Conservation (phyloP, 1,140 invertebrate species). For the Drosophila kanapiae region DNA sequence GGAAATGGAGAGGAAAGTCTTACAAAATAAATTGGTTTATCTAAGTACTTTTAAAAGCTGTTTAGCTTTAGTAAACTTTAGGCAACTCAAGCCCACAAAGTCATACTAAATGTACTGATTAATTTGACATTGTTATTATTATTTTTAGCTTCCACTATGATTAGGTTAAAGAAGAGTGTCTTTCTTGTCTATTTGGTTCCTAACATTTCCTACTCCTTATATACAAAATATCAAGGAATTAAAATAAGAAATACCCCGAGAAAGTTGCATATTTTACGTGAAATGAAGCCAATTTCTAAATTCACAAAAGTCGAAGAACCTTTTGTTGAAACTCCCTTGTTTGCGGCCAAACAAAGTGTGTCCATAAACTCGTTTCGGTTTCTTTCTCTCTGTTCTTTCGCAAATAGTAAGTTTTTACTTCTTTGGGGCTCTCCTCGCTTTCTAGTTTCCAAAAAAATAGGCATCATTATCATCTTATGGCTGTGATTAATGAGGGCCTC, state of each 20-base stretch:
- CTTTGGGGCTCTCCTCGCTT: conserved; percentile 20
- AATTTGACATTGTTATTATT: no score
- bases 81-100: no score
- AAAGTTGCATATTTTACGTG: neutral
- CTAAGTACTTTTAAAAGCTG: no score
- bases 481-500: conserved; percentile 21
- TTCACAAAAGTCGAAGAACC: conserved; percentile 1
- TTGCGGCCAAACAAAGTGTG: conserved; percentile 25
- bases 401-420: neutral
- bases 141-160: neutral
- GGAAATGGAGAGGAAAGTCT: neutral
- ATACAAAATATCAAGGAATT: neutral
- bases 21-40: no score
- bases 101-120: neutral
- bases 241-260: neutral
- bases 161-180: no score
- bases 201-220: no score
- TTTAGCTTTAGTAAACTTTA: no score
- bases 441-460: conserved; percentile 30
- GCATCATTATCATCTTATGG: conserved; percentile 11
- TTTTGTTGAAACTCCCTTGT: neutral
- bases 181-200: no score
- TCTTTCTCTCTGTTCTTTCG: conserved; percentile 12
- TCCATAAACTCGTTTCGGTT: conserved; percentile 19
- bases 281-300: neutral